Evolutionary conservation across 1,140 invertebrate species (phyloP), one percentile per base, ranked within the genome.

Genomic region (Diprion similis): DNA sequence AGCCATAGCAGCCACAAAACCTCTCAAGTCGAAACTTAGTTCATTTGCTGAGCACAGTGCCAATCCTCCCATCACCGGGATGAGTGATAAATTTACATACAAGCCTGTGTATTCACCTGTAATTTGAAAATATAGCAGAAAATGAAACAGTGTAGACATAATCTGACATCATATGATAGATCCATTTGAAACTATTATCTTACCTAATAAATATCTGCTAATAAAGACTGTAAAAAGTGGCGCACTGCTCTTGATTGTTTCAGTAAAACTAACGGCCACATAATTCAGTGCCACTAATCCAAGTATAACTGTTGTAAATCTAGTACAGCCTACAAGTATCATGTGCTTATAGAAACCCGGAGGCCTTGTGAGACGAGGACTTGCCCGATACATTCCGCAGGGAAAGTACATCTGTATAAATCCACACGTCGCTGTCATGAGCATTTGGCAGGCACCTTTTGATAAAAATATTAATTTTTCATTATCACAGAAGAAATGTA

Each of bases 171-270:
- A 15, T 69, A 70, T n/a, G 37, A 19, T 10, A 1, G 17, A 18
- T 51, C 17, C 17, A n/a, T 72, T n/a, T 37, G 24, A 37, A 37
- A 37, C 24, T 24, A 67, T 71, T 10, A 46, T 81, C 81, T 90
- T 89, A 90, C 92, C 92, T 85, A 95, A 89, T 79, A 92, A 86
- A 84, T 93, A 86, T 87, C 92, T 90, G 66, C 94, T 93, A 78
- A 96, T 94, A 51, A 95, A 84, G 71, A 96, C 94, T 66, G 95
- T 96, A 83, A 96, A 96, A 46, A 96, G 87, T 73, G 95, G 95
- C 24, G 95, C 95, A 37, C 94, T 95, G 87, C 94, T 95, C 86
- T 96, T 96, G 17, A 96, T 94, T 18, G 95, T 96, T 86, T 96
- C 95, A 48, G 94, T 95, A 86, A 96, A 96, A 85, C 94, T 95